These are phyloP conservation scores for Antheraea yamamai DNA, from an alignment of 2,888 invertebrate species.

Conservation along the genomic window DNA sequence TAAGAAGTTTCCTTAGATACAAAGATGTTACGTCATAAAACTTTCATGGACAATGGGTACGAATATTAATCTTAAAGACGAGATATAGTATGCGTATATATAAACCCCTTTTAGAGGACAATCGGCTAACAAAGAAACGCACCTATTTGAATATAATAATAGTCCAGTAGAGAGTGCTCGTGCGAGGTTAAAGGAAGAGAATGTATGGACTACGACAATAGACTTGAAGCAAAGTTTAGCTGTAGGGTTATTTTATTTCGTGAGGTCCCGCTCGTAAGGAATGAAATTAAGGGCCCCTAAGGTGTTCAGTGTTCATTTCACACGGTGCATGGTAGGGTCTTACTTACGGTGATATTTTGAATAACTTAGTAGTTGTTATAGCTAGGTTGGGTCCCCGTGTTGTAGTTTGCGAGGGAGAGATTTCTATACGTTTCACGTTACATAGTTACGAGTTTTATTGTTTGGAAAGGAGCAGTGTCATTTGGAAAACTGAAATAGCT, in stretches of 20 bases:
- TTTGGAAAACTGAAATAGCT: background rate
- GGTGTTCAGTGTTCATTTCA: slow-evolving; percentile 3
- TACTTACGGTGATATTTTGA: slow-evolving; percentile 13
- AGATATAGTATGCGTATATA: background rate
- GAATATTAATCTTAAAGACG: too few relatives aligned
- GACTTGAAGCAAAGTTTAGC: slow-evolving; percentile 44
- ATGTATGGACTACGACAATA: slow-evolving; percentile 47
- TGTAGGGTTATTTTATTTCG: slow-evolving; percentile 54
- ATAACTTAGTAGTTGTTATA: slow-evolving; percentile 8
- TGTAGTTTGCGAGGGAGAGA: background rate
- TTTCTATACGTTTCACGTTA: background rate
- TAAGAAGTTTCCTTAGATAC: too few relatives aligned
- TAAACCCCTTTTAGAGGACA: slow-evolving; percentile 41
- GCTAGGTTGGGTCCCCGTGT: slow-evolving; percentile 3
- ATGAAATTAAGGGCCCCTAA: slow-evolving; percentile 14
- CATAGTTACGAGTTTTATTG: background rate
- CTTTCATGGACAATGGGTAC: too few relatives aligned
- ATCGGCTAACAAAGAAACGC: slow-evolving; percentile 54
- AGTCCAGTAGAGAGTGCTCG: slow-evolving; percentile 54
- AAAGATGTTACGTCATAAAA: too few relatives aligned
- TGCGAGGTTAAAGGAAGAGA: slow-evolving; percentile 43
- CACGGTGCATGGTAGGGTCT: slow-evolving; percentile 3
- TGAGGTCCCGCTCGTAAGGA: slow-evolving; percentile 32
- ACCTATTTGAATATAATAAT: slow-evolving; percentile 72
- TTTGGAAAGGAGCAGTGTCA: background rate